phyloP scores from a whole-genome alignment of 2,113 vertebrate species.

The Paramisgurnus dabryanus region DNA sequence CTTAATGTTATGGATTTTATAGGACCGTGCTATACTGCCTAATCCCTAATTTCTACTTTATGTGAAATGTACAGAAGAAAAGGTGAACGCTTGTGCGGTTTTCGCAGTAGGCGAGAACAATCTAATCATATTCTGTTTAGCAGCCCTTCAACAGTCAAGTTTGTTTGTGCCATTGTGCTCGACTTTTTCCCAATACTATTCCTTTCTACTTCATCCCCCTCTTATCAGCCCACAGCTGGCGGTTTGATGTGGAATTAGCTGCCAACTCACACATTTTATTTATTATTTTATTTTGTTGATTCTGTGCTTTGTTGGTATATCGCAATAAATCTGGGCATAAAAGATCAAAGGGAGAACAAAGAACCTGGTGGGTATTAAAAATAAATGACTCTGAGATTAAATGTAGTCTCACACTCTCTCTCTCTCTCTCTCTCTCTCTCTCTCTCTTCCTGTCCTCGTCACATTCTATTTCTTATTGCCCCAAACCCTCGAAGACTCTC shows the following conservation, averaged over 20 bases:
- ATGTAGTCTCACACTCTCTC: conserved; percentile 57
- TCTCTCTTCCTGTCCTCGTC: conserved; percentile 10
- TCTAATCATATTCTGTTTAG: conserved; percentile 3
- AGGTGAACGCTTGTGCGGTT: neutral
- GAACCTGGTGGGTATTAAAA: conserved; percentile 76
- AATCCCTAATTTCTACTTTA: conserved; percentile 25
- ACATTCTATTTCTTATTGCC: conserved; percentile 35
- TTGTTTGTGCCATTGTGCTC: conserved; percentile 12
- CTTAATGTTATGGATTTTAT: conserved; percentile 4
- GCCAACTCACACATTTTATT: conserved; percentile 63
- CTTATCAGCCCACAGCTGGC: conserved; percentile 51
- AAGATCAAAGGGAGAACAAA: conserved; percentile 73
- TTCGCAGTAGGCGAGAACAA: neutral
- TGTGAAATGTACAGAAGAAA: neutral
- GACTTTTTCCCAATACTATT: conserved; percentile 17
- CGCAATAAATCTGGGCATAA: conserved; percentile 72
- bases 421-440: conserved; percentile 29
- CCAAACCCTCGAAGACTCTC: conserved; percentile 24
- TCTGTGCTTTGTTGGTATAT: conserved; percentile 49
- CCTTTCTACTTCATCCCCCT: conserved; percentile 25
- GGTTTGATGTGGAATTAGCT: conserved; percentile 67
- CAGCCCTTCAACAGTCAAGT: neutral
- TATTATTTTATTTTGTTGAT: conserved; percentile 58
- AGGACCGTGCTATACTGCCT: neutral
- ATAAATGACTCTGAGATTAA: conserved; percentile 73